Percentiles rank a stretch among this genome's conserved stretches.
These are phyloP conservation scores for Dascillus cervinus DNA, from an alignment of 2,888 invertebrate species.

Conservation along the genomic window DNA sequence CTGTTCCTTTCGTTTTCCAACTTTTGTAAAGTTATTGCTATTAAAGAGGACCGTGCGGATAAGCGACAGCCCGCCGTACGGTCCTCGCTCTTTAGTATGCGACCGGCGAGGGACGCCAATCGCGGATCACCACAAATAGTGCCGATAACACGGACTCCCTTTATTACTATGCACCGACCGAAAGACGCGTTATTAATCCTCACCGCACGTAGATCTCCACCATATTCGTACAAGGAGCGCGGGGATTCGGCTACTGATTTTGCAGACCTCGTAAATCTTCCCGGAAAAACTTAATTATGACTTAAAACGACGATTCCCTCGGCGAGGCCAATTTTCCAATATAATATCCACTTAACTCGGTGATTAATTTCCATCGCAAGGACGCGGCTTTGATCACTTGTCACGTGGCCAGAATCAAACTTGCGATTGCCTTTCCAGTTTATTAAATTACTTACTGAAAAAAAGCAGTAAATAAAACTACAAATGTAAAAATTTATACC, in stretches of 20 bases:
- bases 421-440: no score
- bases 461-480: no score
- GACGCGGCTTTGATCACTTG: slow-evolving; percentile 15
- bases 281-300: slow-evolving; percentile 21
- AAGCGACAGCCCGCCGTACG: slow-evolving; percentile 8
- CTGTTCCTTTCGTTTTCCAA: slow-evolving; percentile 14
- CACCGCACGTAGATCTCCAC: slow-evolving; percentile 11
- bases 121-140: slow-evolving; percentile 20
- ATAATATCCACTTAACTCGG: slow-evolving; percentile 20
- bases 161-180: slow-evolving; percentile 16
- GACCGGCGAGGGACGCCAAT: slow-evolving; percentile 14
- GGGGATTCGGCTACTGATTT: slow-evolving; percentile 4
- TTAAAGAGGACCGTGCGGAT: slow-evolving; percentile 9
- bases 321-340: slow-evolving; percentile 21
- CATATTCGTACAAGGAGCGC: slow-evolving; percentile 6
- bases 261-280: slow-evolving; percentile 18
- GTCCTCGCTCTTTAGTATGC: slow-evolving; percentile 17
- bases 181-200: slow-evolving; percentile 16
- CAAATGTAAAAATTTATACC: no score
- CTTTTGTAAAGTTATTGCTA: slow-evolving; percentile 14
- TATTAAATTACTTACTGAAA: no score
- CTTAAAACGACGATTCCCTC: slow-evolving; percentile 21
- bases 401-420: no score
- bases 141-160: slow-evolving; percentile 16
- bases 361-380: slow-evolving; percentile 20